Percentiles rank a stretch among this genome's conserved stretches.
These are phyloP conservation scores for Phataginus tetradactyla DNA, from an alignment of 2,797 vertebrate genomes.

Conservation along the genomic window DNA sequence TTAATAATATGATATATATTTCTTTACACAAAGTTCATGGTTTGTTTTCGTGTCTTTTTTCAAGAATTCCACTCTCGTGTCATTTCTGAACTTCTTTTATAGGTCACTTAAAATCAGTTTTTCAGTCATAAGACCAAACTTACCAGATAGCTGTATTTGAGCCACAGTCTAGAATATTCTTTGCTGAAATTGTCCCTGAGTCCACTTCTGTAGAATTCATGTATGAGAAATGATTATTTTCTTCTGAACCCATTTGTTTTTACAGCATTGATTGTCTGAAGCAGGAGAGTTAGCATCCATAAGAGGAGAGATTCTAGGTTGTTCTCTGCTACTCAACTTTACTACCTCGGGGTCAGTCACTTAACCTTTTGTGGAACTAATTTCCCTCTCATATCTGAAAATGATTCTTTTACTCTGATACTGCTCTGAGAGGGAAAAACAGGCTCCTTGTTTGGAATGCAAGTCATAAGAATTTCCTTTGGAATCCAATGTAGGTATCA, in stretches of 20 bases:
- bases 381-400: constrained; percentile 36
- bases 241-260: background rate
- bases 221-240: background rate
- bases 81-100: background rate
- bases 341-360: background rate
- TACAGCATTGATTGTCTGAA: background rate
- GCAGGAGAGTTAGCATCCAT: background rate
- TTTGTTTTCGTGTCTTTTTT: constrained; percentile 18
- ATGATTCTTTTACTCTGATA: background rate
- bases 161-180: background rate
- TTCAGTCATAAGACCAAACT: constrained; percentile 7
- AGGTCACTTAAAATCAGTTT: background rate
- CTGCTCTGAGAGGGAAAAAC: background rate
- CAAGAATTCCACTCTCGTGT: background rate
- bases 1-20: background rate
- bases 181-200: background rate
- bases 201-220: background rate
- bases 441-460: background rate
- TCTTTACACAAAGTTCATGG: background rate
- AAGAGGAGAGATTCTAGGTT: background rate
- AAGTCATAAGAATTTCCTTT: background rate
- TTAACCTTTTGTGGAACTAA: background rate
- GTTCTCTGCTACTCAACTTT: background rate
- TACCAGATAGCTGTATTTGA: background rate
- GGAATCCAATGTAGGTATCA: background rate